These are phyloP conservation scores for Oscarella lobularis DNA, from an alignment of 37 sponge, comb jelly and placozoan genomes.

Conservation along the genomic window DNA sequence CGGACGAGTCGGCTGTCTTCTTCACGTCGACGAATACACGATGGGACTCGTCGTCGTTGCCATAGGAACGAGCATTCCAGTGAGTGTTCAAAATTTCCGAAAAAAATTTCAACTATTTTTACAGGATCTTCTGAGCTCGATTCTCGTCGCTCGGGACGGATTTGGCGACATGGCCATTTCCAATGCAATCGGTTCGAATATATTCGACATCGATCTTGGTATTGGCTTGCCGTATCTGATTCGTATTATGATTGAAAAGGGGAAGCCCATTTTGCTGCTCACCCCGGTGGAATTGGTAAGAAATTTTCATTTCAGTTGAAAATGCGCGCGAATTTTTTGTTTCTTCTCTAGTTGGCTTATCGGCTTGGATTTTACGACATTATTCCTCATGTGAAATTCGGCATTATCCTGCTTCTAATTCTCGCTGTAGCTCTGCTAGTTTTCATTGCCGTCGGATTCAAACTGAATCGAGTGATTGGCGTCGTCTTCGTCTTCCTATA, in stretches of 20 bases:
- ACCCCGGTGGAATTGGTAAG: conserved; percentile 17
- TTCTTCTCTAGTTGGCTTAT: conserved; percentile 6
- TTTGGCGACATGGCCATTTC: conserved; percentile 90
- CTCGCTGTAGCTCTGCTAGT: conserved; percentile 32
- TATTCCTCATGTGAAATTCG: conserved; percentile 64
- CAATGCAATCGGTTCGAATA: conserved; percentile 82
- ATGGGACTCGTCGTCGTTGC: conserved; percentile 83
- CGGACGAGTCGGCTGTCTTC: conserved; percentile 54
- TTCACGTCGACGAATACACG: conserved; percentile 39
- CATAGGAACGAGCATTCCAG: conserved; percentile 76
- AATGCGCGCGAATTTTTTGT: not conserved
- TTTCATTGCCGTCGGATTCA: conserved; percentile 35
- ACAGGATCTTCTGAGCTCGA: conserved; percentile 57
- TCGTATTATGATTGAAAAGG: conserved; percentile 31
- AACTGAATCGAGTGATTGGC: conserved; percentile 57
- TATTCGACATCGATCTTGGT: conserved; percentile 80
- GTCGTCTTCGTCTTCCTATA: conserved; percentile 46
- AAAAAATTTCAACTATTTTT: not conserved
- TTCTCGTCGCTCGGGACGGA: conserved; percentile 78
- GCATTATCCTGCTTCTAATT: conserved; percentile 53
- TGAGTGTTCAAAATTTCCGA: conserved; percentile 3
- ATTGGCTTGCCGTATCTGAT: conserved; percentile 64
- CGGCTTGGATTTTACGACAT: conserved; percentile 15
- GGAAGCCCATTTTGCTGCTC: conserved; percentile 31
- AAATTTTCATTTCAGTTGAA: conserved; percentile 3